A percentile compares a stretch with the other conserved stretches of the same genome.
Conservation (phyloP, 2,797 vertebrate genomes). For the Taenioides sp. region DNA sequence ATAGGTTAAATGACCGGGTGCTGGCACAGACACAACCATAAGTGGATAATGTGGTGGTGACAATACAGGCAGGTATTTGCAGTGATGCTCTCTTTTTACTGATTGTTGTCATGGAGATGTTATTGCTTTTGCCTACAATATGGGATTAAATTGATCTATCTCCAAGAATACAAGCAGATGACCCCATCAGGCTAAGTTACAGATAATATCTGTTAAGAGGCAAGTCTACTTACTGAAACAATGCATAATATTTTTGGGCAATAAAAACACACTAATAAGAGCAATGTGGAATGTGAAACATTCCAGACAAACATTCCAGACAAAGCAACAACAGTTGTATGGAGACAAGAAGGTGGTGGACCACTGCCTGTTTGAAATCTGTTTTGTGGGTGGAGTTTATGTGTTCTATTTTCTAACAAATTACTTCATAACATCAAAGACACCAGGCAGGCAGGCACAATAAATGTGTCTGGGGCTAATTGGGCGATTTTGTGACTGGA, state of each 20-base stretch:
- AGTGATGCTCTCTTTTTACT: neutral
- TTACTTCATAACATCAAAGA: neutral
- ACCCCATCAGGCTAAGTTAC: neutral
- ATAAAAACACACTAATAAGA: too few species aligned
- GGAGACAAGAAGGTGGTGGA: neutral
- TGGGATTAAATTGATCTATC: neutral
- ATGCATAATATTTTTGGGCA: too few species aligned
- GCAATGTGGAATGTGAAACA: neutral
- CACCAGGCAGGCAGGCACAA: neutral
- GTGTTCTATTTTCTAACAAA: neutral
- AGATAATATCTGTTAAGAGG: too few species aligned
- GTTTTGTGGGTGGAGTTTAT: too few species aligned
- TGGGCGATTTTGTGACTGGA: constrained; percentile 1
- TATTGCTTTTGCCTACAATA: neutral
- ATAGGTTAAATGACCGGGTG: neutral
- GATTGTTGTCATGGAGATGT: neutral
- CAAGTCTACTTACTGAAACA: too few species aligned
- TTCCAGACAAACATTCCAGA: too few species aligned
- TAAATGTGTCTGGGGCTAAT: neutral
- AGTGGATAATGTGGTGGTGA: neutral
- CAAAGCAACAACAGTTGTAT: neutral
- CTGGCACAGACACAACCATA: neutral
- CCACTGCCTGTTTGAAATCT: neutral
- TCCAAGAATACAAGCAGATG: neutral
- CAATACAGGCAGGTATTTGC: neutral